Evolutionary conservation across 2,797 vertebrate species (phyloP), one percentile per base, ranked within the genome.

Genomic region (Silurus lanzhouensis): DNA sequence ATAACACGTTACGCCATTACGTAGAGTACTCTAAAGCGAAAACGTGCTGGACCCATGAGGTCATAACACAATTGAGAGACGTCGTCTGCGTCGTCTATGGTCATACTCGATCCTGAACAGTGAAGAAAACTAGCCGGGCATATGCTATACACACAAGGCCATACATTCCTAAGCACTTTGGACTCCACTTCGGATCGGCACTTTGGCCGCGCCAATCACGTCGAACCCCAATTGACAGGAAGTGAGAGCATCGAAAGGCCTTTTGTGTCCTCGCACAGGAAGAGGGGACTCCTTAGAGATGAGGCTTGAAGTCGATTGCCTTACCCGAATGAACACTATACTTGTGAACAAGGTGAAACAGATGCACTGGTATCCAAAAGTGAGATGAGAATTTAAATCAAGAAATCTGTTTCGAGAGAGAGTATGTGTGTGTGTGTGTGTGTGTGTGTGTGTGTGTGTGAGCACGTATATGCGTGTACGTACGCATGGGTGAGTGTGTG

Each of bases 311-410:
- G 25, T 84, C 82, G 84, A 83, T 88, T 84, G 76, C 83, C 80
- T 89, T 84, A 87, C 64, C 85, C 86, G 85, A 86, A 82, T 2
- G 82, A 87, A 86, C 81, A 75, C 76, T 81, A 72, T 60, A 71
- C 74, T 79, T 85, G 86, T 84, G 83, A 88, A 86, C 87, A 86
- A 87, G 74, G 64, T 85, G 71, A 84, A 84, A 89, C 86, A 78
- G 64, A 88, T 88, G 89, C 88, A 87, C 86, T 89, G 86, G 85
- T 82, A 84, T 86, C 85, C 75, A 81, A 77, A 88, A 86, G 52
- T 84, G 83, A 83, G 86, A 81, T 84, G 83, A 72, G 80, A 84
- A 75, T 85, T 76, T 79, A 91, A 85, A 90, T 89, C 83, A 84
- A 87, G 83, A 81, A 81, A 81, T 86, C 84, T 83, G 86, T 88